These are phyloP conservation scores for Theristus sp. DNA, from an alignment of 2,888 invertebrate species.

Conservation along the genomic window DNA sequence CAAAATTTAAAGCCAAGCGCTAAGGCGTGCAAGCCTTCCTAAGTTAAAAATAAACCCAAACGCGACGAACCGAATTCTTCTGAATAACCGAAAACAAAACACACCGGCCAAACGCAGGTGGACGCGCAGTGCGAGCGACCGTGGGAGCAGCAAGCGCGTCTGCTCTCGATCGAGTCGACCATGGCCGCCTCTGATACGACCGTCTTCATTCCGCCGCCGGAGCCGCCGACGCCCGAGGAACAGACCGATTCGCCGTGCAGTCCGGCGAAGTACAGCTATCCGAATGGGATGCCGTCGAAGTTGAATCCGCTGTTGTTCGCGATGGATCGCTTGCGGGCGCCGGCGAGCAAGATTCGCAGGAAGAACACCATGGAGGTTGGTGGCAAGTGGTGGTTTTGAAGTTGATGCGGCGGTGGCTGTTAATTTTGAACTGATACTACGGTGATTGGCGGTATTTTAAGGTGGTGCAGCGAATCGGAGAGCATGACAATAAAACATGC, in stretches of 20 bases:
- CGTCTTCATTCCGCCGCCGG: slow-evolving; percentile 76
- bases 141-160: neutral
- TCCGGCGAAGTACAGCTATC: neutral
- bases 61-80: too few relatives aligned
- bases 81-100: too few relatives aligned
- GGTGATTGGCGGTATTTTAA: too few relatives aligned
- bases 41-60: too few relatives aligned
- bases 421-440: too few relatives aligned
- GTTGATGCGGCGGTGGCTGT: too few relatives aligned
- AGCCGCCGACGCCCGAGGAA: neutral
- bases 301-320: slow-evolving; percentile 34
- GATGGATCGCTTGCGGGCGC: neutral
- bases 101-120: too few relatives aligned
- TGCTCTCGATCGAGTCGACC: slow-evolving; percentile 1
- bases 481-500: too few relatives aligned
- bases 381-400: neutral
- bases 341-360: neutral
- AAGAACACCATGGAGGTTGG: neutral
- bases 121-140: neutral
- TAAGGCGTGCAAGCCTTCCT: too few relatives aligned
- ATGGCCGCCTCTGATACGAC: slow-evolving; percentile 48
- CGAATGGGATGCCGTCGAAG: slow-evolving; percentile 20
- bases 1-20: too few relatives aligned
- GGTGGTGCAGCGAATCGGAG: too few relatives aligned
- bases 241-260: neutral